Evolutionary conservation across 2,797 vertebrate genomes (phyloP).

Genomic region (Peromyscus eremicus): DNA sequence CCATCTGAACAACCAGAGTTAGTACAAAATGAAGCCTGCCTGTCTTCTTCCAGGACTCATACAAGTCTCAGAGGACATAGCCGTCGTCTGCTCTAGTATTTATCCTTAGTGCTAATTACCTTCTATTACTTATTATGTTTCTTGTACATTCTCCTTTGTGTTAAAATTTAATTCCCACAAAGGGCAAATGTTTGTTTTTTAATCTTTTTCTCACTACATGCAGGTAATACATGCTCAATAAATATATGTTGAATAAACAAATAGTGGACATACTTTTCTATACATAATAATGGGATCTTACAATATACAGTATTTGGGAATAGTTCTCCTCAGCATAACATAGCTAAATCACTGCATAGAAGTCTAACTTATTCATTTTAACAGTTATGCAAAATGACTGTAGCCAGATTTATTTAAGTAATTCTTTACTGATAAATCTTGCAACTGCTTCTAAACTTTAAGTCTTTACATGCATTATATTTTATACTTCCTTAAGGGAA

Average conservation of each 20-base stretch:
- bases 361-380: slow-evolving; percentile 29
- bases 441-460: slow-evolving; percentile 37
- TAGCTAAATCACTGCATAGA: neutral
- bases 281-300: slow-evolving; percentile 28
- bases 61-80: neutral
- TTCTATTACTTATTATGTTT: neutral
- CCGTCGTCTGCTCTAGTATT: neutral
- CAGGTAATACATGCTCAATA: neutral
- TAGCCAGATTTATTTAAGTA: slow-evolving; percentile 26
- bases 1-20: neutral
- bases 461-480: neutral
- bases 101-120: neutral
- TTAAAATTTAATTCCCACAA: slow-evolving; percentile 37
- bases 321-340: slow-evolving; percentile 18
- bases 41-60: neutral
- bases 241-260: slow-evolving; percentile 40
- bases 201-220: neutral
- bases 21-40: neutral
- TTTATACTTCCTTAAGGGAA: slow-evolving; percentile 29
- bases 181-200: neutral
- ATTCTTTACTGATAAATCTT: slow-evolving; percentile 21
- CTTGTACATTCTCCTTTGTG: slow-evolving; percentile 15
- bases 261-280: neutral
- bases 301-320: neutral
- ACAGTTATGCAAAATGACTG: slow-evolving; percentile 4